Conservation (phyloP, 2,888 invertebrate species). For the Polyploca ridens region DNA sequence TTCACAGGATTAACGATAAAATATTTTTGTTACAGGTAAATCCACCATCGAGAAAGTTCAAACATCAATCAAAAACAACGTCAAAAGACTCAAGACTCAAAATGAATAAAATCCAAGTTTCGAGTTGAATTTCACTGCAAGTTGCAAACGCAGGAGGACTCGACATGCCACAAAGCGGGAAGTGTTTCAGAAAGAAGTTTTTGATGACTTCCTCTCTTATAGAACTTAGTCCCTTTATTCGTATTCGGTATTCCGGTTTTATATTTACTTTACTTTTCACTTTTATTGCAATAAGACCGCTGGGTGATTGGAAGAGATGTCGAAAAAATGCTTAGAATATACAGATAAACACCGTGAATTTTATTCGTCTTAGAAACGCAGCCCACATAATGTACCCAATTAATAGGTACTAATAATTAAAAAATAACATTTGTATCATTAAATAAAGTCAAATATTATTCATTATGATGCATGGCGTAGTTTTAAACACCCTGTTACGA, state of each 20-base stretch:
- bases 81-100: neutral
- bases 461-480: no score
- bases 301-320: neutral
- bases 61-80: constrained; percentile 5
- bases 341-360: no score
- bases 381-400: no score
- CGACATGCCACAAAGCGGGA: neutral
- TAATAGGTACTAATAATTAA: no score
- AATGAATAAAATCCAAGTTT: constrained; percentile 2
- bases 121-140: neutral
- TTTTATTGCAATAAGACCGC: neutral
- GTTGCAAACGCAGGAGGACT: neutral
- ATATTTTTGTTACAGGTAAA: no score
- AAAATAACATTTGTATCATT: no score
- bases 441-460: no score
- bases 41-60: neutral
- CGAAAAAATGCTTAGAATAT: no score
- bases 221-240: neutral
- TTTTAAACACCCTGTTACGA: no score
- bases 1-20: no score
- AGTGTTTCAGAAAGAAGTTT: constrained; percentile 5
- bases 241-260: neutral
- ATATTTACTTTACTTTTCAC: neutral
- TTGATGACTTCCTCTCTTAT: constrained; percentile 3
- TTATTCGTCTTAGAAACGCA: no score